These are phyloP conservation scores for Poeciliopsis occidentalis DNA, from an alignment of 2,113 vertebrate genomes.

Conservation along the genomic window DNA sequence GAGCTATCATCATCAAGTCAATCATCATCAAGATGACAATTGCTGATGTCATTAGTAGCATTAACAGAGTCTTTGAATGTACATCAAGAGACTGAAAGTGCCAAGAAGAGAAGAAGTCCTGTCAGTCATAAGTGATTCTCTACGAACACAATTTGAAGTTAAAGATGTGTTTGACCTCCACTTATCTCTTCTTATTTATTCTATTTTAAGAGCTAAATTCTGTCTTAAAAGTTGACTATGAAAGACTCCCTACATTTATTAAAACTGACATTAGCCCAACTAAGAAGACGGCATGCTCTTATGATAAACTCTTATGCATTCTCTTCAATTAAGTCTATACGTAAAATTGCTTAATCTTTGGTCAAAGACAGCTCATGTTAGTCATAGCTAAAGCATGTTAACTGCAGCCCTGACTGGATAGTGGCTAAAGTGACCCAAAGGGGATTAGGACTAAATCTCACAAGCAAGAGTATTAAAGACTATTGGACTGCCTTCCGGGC, in stretches of 20 bases:
- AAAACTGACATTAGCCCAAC: slow-evolving; percentile 4
- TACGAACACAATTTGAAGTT: slow-evolving; percentile 34
- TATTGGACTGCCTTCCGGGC: slow-evolving; percentile 53
- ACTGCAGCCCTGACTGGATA: slow-evolving; percentile 68
- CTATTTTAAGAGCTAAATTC: slow-evolving; percentile 39
- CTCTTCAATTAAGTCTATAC: slow-evolving; percentile 23
- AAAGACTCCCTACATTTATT: slow-evolving; percentile 51
- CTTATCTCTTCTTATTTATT: slow-evolving; percentile 48
- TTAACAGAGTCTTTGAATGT: slow-evolving; percentile 9
- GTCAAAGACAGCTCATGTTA: slow-evolving; percentile 57
- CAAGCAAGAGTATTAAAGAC: slow-evolving; percentile 61
- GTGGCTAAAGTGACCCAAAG: slow-evolving; percentile 72
- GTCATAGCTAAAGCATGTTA: slow-evolving; percentile 74
- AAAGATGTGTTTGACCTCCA: slow-evolving; percentile 43
- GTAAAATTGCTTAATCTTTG: slow-evolving; percentile 49
- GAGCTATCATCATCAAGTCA: slow-evolving; percentile 5
- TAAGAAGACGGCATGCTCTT: slow-evolving; percentile 15
- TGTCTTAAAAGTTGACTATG: slow-evolving; percentile 21
- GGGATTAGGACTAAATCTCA: slow-evolving; percentile 73
- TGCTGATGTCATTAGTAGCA: slow-evolving; percentile 7
- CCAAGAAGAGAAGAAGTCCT: slow-evolving; percentile 19
- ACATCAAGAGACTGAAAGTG: slow-evolving; percentile 29
- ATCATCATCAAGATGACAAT: slow-evolving; percentile 34
- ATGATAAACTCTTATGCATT: slow-evolving; percentile 20
- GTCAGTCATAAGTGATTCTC: slow-evolving; percentile 36